Conservation (phyloP, 2,888 invertebrate species). For the Acanthosepion lycidas region DNA sequence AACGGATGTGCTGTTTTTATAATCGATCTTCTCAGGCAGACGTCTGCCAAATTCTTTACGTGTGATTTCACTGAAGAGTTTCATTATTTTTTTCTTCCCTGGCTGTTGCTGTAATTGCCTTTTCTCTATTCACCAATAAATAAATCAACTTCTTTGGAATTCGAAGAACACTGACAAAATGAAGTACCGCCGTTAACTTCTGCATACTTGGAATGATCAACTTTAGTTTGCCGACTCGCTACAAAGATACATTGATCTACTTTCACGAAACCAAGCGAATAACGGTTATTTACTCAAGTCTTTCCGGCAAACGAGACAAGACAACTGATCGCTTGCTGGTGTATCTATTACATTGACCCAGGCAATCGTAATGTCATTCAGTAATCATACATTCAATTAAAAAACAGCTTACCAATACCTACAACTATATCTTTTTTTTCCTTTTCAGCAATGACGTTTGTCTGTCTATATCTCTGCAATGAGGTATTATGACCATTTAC, state of each 20-base stretch:
- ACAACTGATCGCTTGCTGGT: not conserved
- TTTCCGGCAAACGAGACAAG: not conserved
- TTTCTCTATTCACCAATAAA: not conserved
- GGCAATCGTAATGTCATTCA: not conserved
- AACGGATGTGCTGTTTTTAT: not conserved
- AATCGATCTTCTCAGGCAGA: not conserved
- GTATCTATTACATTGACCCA: not conserved
- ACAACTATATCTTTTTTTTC: no score
- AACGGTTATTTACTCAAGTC: not conserved
- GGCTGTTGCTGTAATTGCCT: not conserved
- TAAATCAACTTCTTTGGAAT: not conserved
- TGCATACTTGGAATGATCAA: not conserved
- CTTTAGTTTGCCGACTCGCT: not conserved
- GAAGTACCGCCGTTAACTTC: not conserved
- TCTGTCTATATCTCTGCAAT: no score
- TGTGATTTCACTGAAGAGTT: not conserved
- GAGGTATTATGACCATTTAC: no score
- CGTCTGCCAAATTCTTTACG: not conserved
- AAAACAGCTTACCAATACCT: no score
- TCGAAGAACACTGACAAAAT: not conserved
- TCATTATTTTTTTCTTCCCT: not conserved
- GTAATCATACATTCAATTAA: not conserved
- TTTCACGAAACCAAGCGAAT: not conserved
- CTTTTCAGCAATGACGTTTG: no score
- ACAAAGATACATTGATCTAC: not conserved